Percentiles rank a stretch among this genome's conserved stretches.
Conservation (phyloP, 2,113 vertebrate genomes). For the Vanacampus margaritifer region DNA sequence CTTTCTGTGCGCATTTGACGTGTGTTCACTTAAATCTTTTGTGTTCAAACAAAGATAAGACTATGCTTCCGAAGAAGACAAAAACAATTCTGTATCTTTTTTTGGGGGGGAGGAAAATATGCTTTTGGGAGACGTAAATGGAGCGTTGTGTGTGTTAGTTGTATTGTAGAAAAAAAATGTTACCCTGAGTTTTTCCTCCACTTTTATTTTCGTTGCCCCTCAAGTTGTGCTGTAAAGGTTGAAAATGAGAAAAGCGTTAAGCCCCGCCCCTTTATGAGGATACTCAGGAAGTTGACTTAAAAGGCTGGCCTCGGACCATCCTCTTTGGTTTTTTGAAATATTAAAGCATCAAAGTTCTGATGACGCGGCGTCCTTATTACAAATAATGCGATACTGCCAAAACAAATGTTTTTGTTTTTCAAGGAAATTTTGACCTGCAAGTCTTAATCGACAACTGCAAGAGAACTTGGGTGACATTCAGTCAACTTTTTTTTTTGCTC, state of each 20-base stretch:
- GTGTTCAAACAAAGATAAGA: constrained; percentile 76
- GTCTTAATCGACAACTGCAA: constrained; percentile 44
- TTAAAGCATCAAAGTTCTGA: constrained; percentile 38
- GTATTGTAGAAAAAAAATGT: constrained; percentile 63
- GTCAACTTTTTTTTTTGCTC: background rate
- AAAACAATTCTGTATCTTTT: constrained; percentile 52
- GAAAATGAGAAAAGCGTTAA: constrained; percentile 49
- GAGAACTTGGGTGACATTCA: constrained; percentile 21
- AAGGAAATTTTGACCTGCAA: constrained; percentile 35
- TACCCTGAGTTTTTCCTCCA: constrained; percentile 44
- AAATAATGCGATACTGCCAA: constrained; percentile 23
- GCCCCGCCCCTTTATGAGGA: constrained; percentile 23
- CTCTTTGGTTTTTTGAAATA: background rate
- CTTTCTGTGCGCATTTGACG: constrained; percentile 72
- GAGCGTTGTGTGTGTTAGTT: constrained; percentile 62
- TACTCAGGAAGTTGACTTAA: constrained; percentile 47
- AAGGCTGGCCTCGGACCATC: constrained; percentile 56
- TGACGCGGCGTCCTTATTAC: constrained; percentile 4
- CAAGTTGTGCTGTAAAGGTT: constrained; percentile 62
- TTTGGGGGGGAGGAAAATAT: background rate
- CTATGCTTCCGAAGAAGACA: constrained; percentile 73
- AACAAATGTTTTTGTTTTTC: background rate
- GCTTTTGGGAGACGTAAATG: constrained; percentile 30
- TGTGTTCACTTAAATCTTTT: constrained; percentile 75
- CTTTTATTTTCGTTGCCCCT: constrained; percentile 13